Conservation (phyloP, 64 coral and sea anemone genomes). For the Porites lutea region DNA sequence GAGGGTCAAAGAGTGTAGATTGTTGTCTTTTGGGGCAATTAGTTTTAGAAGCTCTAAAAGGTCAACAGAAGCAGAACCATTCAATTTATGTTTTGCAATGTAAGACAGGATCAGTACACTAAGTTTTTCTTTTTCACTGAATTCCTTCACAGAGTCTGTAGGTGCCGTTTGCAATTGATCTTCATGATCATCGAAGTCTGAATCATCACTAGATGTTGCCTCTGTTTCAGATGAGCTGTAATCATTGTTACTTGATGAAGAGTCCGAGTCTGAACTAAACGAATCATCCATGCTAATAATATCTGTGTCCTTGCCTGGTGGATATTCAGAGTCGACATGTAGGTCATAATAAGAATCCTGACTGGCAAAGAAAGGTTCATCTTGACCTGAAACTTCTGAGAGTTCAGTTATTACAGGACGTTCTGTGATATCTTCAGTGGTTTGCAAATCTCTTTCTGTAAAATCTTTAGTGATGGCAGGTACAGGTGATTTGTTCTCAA, state of each 20-base stretch:
- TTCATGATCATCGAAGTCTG: conserved; percentile 9
- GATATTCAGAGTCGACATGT: background rate
- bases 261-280: conserved; percentile 17
- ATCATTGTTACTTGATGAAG: conserved; percentile 25
- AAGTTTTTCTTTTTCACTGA: conserved; percentile 47
- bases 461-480: background rate
- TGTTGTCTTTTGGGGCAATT: conserved; percentile 18
- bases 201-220: background rate
- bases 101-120: conserved; percentile 9
- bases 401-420: background rate
- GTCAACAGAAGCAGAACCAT: conserved; percentile 42
- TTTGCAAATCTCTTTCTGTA: background rate
- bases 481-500: background rate
- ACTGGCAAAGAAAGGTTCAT: background rate
- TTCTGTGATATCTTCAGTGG: background rate
- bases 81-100: conserved; percentile 55
- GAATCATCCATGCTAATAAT: background rate
- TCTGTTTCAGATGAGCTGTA: conserved; percentile 23
- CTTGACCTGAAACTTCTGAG: conserved; percentile 3
- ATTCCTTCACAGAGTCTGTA: background rate
- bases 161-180: background rate
- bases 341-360: background rate
- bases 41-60: conserved; percentile 31
- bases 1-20: background rate
- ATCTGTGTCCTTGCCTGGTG: background rate